Conservation (phyloP, 92 coral and sea anemone species). For the Diadumene lineata region DNA sequence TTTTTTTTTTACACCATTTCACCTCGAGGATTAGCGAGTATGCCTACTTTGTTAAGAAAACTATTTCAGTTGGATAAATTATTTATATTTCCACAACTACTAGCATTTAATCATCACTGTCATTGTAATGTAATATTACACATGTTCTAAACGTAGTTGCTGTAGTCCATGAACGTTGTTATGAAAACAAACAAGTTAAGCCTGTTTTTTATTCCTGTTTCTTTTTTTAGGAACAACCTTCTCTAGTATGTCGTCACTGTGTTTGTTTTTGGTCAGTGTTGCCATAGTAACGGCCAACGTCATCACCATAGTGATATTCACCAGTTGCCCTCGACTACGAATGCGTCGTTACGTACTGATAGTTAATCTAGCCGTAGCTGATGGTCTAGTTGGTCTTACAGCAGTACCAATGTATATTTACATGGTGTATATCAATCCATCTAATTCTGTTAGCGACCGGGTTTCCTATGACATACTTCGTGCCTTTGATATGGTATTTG, state of each 20-base stretch:
- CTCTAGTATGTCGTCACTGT: neutral
- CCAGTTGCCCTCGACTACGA: constrained; percentile 2
- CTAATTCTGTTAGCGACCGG: neutral
- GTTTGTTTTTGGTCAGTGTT: neutral
- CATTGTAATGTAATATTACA: too few species aligned
- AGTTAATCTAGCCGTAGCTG: constrained; percentile 4
- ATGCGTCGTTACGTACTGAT: neutral
- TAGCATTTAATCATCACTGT: too few species aligned
- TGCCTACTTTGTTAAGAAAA: too few species aligned
- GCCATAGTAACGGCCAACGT: neutral
- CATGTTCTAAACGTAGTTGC: too few species aligned
- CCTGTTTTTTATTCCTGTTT: too few species aligned
- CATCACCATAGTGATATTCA: constrained; percentile 5
- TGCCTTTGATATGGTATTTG: neutral
- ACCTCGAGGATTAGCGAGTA: too few species aligned
- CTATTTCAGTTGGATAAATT: too few species aligned
- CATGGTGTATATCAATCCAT: neutral
- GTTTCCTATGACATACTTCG: neutral
- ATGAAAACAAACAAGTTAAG: too few species aligned
- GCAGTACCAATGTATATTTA: neutral
- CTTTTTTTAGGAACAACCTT: neutral
- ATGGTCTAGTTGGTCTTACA: neutral
- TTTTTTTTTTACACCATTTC: too few species aligned
- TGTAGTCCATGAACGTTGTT: too few species aligned
- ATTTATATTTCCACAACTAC: too few species aligned